phyloP scores from a whole-genome alignment of 2,888 invertebrate genomes.

The Hybos culiciformis region DNA sequence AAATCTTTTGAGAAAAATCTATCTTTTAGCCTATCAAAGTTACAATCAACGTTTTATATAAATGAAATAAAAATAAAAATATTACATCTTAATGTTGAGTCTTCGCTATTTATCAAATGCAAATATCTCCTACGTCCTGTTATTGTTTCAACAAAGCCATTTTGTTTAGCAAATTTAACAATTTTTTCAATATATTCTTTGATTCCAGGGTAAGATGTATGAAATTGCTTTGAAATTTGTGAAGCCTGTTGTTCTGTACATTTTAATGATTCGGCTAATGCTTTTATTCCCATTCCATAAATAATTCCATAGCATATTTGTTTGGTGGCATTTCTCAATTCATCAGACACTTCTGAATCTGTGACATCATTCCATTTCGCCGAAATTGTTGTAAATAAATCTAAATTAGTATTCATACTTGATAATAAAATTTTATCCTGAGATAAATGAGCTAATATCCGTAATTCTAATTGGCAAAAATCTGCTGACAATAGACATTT shows the following conservation, averaged over 20 bases:
- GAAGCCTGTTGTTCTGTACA: slow-evolving; percentile 67
- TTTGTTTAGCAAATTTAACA: slow-evolving; percentile 48
- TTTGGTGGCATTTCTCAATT: slow-evolving; percentile 74
- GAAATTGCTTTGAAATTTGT: slow-evolving; percentile 67
- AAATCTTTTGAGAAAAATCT: slow-evolving; percentile 3
- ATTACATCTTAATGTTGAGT: slow-evolving; percentile 46
- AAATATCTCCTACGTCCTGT: slow-evolving; percentile 65
- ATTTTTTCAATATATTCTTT: slow-evolving; percentile 30
- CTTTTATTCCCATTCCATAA: slow-evolving; percentile 86
- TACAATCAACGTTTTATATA: not conserved
- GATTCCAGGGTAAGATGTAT: slow-evolving; percentile 60
- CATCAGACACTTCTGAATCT: slow-evolving; percentile 57
- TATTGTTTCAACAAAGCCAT: slow-evolving; percentile 75
- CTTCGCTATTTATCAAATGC: slow-evolving; percentile 53
- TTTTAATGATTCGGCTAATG: slow-evolving; percentile 64
- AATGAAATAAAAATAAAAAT: not conserved
- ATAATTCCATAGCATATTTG: slow-evolving; percentile 93
- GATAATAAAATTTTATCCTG: slow-evolving; percentile 54
- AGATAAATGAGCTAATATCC: slow-evolving; percentile 84
- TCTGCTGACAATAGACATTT: slow-evolving; percentile 75
- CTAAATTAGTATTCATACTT: slow-evolving; percentile 52
- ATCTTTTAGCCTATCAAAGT: not conserved
- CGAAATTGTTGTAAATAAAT: slow-evolving; percentile 77
- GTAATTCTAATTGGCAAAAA: slow-evolving; percentile 90
- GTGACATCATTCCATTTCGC: slow-evolving; percentile 64